Evolutionary conservation across 2,113 vertebrate genomes (phyloP), one percentile per base, ranked within the genome.

Genomic region (Oryzias woworae): DNA sequence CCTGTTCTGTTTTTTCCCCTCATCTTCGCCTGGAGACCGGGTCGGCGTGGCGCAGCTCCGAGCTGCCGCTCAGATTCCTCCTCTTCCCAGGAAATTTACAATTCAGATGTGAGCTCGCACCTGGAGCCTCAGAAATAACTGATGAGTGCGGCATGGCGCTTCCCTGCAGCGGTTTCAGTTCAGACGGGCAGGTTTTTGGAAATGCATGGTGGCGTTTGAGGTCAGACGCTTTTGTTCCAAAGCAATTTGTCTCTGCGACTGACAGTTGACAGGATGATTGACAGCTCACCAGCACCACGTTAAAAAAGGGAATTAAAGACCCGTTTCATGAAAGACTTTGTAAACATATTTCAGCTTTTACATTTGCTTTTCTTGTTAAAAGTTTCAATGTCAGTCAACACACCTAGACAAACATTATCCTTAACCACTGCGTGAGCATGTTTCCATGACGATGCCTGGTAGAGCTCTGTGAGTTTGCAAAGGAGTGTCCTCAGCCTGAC

Each of bases 81-180:
- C 57, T 74, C 36, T 36, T 36, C 26, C 60, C 14, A 14, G 14
- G 15, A 41, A 14, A 86, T 79, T 71, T 77, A 56, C 58, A 80
- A 77, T 77, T 69, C 58, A 82, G 36, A 82, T 77, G 61, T 71
- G 1, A 41, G 0, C 1, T 26, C 24, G 52, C 69, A 77, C 72
- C 75, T 77, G 75, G 57, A 57, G 41, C 44, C 47, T 52, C 4
- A 2, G 41, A 46, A 50, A 60, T 54, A 42, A 62, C 62, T 69
- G 71, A 58, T 58, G 53, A 69, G 58, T 68, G 22, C 43, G 24
- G 28, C 41, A 45, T 5, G 12, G 36, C 12, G 14, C 44, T 36
- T 47, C 18, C 12, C 5, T 20, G 24, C 49, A 31, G 50, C 53
- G 41, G 24, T 22, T 15, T 14, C 7, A 4, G 43, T 22, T 56